Percentiles rank a stretch among this genome's conserved stretches.
Evolutionary conservation across 1,140 invertebrate species (phyloP).

Genomic region (Lordiphosa collinella): DNA sequence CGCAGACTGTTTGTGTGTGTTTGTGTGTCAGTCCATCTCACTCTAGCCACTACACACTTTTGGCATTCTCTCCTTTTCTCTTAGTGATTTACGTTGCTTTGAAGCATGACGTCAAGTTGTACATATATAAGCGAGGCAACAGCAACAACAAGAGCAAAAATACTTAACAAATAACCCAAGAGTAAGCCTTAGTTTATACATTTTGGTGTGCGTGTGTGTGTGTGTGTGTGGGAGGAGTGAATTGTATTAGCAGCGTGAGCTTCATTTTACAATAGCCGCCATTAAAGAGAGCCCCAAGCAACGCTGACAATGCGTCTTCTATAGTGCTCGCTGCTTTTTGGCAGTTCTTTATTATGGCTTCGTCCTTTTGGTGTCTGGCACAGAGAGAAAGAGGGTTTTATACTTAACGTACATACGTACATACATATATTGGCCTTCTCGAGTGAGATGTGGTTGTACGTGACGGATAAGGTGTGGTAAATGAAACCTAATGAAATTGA

Average conservation of each 20-base stretch:
- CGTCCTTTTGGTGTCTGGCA: background rate
- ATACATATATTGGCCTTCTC: no score
- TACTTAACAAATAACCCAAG: slow-evolving; percentile 63
- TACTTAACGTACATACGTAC: slow-evolving; percentile 16
- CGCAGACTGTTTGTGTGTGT: slow-evolving; percentile 18
- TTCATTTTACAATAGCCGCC: slow-evolving; percentile 41
- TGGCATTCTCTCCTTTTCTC: slow-evolving; percentile 32
- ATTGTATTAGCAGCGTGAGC: slow-evolving; percentile 46
- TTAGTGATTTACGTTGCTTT: slow-evolving; percentile 66
- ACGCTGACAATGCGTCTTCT: slow-evolving; percentile 53
- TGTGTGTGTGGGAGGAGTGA: slow-evolving; percentile 38
- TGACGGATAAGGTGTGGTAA: no score
- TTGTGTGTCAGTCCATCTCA: slow-evolving; percentile 1
- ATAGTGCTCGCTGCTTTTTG: slow-evolving; percentile 53
- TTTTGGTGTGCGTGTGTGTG: slow-evolving; percentile 7
- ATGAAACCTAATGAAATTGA: no score
- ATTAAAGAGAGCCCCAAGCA: slow-evolving; percentile 33
- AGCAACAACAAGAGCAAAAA: slow-evolving; percentile 38
- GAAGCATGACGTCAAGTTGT: slow-evolving; percentile 74
- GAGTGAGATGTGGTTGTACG: no score
- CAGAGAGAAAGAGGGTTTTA: slow-evolving; percentile 13
- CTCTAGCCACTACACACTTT: slow-evolving; percentile 1
- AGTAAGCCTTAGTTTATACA: slow-evolving; percentile 12
- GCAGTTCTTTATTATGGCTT: slow-evolving; percentile 71
- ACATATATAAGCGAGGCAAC: slow-evolving; percentile 21